Evolutionary conservation across 2,888 invertebrate genomes (phyloP).

Genomic region (Papilio demoleus): DNA sequence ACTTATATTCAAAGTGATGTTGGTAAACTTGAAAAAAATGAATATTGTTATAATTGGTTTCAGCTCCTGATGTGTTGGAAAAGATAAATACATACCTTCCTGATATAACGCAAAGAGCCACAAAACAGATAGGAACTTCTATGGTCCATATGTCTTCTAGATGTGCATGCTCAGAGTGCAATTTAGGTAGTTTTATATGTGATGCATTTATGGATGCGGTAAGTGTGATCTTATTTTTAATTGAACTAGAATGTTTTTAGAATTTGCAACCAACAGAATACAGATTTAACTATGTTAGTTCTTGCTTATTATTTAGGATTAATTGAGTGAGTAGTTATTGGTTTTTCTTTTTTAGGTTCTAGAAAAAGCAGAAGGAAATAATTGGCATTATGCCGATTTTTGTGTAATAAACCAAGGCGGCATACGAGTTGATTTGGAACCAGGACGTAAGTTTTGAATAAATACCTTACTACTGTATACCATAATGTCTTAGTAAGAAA

Average conservation of each 20-base stretch:
- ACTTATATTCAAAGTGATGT: no score
- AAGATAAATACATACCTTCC: constrained; percentile 85
- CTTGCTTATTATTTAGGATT: not conserved
- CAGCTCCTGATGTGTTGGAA: constrained; percentile 78
- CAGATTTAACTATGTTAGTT: no score
- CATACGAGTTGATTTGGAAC: constrained; percentile 85
- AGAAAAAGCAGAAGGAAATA: constrained; percentile 67
- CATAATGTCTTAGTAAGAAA: no score
- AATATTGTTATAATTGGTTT: constrained; percentile 1
- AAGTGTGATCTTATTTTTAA: constrained; percentile 49
- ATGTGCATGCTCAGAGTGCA: constrained; percentile 87
- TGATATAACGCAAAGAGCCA: constrained; percentile 80
- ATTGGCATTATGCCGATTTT: constrained; percentile 88
- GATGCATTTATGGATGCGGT: constrained; percentile 88
- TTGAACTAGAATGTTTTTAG: not conserved
- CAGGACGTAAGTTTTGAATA: constrained; percentile 81
- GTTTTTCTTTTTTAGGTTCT: constrained; percentile 65
- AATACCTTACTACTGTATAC: no score
- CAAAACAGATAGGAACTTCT: constrained; percentile 83
- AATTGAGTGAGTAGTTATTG: no score
- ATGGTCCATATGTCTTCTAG: constrained; percentile 81
- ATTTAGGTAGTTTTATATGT: constrained; percentile 88
- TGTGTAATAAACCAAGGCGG: constrained; percentile 87
- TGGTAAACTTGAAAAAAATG: no score
- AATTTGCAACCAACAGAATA: no score